Conservation (phyloP, 2,888 invertebrate species). For the Sarcophaga variegata region DNA sequence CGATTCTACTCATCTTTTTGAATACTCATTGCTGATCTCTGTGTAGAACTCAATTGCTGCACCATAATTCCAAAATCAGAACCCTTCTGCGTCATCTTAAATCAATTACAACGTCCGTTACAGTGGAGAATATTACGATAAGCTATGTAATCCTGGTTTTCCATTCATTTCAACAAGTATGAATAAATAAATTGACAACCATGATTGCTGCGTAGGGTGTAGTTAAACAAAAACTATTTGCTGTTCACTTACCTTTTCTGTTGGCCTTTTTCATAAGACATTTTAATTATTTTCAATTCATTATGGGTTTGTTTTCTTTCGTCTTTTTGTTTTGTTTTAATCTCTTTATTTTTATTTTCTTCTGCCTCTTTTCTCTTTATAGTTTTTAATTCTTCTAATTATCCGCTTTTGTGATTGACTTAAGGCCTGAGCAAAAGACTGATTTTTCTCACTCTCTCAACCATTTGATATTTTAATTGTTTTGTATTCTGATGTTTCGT, state of each 20-base stretch:
- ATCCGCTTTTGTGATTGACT: slow-evolving; percentile 68
- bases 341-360: slow-evolving; percentile 10
- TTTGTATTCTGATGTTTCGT: slow-evolving; percentile 21
- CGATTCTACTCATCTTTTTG: no score
- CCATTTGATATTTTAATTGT: slow-evolving; percentile 37
- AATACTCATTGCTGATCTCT: no score
- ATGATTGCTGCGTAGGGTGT: no score
- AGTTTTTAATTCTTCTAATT: slow-evolving; percentile 54
- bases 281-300: background rate
- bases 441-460: slow-evolving; percentile 18
- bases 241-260: background rate
- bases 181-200: no score
- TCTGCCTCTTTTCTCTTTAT: slow-evolving; percentile 13
- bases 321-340: slow-evolving; percentile 39
- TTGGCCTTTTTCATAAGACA: background rate
- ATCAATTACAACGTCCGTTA: no score
- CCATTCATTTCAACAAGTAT: no score
- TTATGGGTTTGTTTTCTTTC: slow-evolving; percentile 12
- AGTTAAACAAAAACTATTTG: background rate
- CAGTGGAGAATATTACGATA: no score
- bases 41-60: no score
- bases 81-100: no score
- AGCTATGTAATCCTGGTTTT: no score
- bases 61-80: no score
- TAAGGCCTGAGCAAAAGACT: slow-evolving; percentile 47